phyloP scores from a whole-genome alignment of 2,797 vertebrate genomes.

The Pagetopsis macropterus region DNA sequence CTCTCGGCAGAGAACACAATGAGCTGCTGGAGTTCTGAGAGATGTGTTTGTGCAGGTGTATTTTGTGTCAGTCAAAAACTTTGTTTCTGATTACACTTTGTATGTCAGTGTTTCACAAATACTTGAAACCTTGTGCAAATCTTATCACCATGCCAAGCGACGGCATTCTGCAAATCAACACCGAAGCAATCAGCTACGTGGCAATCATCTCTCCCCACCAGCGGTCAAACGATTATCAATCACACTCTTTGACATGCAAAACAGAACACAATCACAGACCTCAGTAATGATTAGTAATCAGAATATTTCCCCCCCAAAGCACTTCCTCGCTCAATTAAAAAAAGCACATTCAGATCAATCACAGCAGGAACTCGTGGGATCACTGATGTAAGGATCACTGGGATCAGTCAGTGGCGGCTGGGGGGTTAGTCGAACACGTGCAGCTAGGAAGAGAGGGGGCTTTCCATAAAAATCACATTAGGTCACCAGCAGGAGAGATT shows the following conservation, averaged over 20 bases:
- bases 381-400: slow-evolving; percentile 64
- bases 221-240: slow-evolving; percentile 61
- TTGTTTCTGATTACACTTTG: slow-evolving; percentile 32
- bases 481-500: slow-evolving; percentile 61
- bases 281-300: slow-evolving; percentile 49
- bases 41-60: slow-evolving; percentile 34
- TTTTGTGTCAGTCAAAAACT: slow-evolving; percentile 24
- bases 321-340: slow-evolving; percentile 37
- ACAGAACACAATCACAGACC: slow-evolving; percentile 58
- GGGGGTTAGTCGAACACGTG: slow-evolving; percentile 73
- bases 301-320: slow-evolving; percentile 24
- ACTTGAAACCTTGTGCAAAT: slow-evolving; percentile 26
- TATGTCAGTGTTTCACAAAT: slow-evolving; percentile 34
- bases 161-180: slow-evolving; percentile 68
- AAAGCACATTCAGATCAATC: slow-evolving; percentile 55
- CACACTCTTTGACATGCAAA: slow-evolving; percentile 68
- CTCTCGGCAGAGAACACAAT: slow-evolving; percentile 34
- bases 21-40: slow-evolving; percentile 35
- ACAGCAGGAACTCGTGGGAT: slow-evolving; percentile 49
- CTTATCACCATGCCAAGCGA: slow-evolving; percentile 66
- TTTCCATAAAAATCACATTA: slow-evolving; percentile 57
- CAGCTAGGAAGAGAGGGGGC: slow-evolving; percentile 44
- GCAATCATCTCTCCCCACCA: slow-evolving; percentile 60
- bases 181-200: slow-evolving; percentile 51
- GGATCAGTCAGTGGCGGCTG: slow-evolving; percentile 54